A percentile compares a stretch with the other conserved stretches of the same genome.
Conservation (phyloP, 2,797 vertebrate genomes). For the Parauchenoglanis punctatus region DNA sequence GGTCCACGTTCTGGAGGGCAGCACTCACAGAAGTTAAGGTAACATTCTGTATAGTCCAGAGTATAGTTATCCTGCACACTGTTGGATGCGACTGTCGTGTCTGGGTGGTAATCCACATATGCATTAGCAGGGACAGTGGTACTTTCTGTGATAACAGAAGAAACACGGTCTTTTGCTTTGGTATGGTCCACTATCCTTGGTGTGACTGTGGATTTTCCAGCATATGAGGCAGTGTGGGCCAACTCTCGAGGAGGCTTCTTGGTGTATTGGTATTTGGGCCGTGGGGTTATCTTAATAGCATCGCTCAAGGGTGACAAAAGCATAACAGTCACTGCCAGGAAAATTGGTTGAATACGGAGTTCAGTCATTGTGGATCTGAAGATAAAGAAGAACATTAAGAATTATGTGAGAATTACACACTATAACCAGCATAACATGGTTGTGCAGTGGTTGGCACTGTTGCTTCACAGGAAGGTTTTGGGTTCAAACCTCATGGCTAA, state of each 20-base stretch:
- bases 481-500: too few species aligned
- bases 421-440: neutral
- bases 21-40: constrained; percentile 95
- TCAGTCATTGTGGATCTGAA: constrained; percentile 72
- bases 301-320: constrained; percentile 58
- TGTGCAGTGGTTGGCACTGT: too few species aligned
- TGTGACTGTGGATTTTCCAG: constrained; percentile 62
- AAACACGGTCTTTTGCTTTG: constrained; percentile 62
- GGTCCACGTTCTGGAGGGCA: constrained; percentile 81
- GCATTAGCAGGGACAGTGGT: constrained; percentile 61
- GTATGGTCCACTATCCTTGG: constrained; percentile 60
- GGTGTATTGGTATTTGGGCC: constrained; percentile 84
- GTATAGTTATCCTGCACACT: constrained; percentile 83
- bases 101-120: constrained; percentile 60
- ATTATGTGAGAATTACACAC: neutral
- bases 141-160: constrained; percentile 61
- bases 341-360: constrained; percentile 55
- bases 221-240: constrained; percentile 64
- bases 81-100: constrained; percentile 66
- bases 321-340: constrained; percentile 63
- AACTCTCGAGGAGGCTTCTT: constrained; percentile 77
- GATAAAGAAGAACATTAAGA: constrained; percentile 38
- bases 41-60: constrained; percentile 85
- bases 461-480: too few species aligned
- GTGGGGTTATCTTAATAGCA: constrained; percentile 81